These are phyloP conservation scores for Ctenopoma kingsleyae DNA, from an alignment of 2,797 vertebrate species.

Conservation along the genomic window DNA sequence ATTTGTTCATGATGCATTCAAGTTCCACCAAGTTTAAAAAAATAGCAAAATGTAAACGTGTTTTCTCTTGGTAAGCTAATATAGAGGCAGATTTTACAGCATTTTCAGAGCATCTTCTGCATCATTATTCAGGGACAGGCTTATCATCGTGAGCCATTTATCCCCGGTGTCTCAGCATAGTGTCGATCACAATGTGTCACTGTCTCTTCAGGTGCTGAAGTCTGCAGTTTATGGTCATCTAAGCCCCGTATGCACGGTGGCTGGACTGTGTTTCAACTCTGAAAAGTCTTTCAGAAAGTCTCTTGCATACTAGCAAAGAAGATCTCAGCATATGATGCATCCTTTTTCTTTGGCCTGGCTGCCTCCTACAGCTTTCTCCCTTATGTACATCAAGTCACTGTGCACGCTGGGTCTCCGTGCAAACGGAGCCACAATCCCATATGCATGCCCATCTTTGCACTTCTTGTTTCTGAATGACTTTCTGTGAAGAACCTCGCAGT, in stretches of 20 bases:
- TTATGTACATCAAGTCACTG: conserved; percentile 98
- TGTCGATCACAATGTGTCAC: conserved; percentile 7
- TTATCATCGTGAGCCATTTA: conserved; percentile 2
- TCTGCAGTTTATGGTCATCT: conserved; percentile 13
- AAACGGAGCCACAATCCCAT: conserved; percentile 94
- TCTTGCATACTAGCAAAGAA: neutral
- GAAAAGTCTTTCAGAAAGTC: conserved; percentile 34
- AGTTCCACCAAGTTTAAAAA: conserved; percentile 46
- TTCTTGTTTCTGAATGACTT: conserved; percentile 90
- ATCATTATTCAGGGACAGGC: conserved; percentile 18
- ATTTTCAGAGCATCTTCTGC: conserved; percentile 49
- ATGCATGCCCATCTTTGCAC: conserved; percentile 89
- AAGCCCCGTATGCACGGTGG: neutral
- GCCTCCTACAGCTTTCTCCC: conserved; percentile 91
- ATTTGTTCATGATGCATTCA: conserved; percentile 79
- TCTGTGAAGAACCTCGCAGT: conserved; percentile 92
- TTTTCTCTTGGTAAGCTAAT: conserved; percentile 24
- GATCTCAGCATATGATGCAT: conserved; percentile 92
- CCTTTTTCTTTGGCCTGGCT: conserved; percentile 92
- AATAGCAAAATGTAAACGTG: conserved; percentile 75
- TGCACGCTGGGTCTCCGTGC: conserved; percentile 96
- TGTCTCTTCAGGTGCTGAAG: neutral
- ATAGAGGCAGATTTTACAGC: conserved; percentile 59
- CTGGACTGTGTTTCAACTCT: conserved; percentile 5
- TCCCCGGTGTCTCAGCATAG: conserved; percentile 2